Evolutionary conservation across 2,113 vertebrate genomes (phyloP).

Genomic region (Xiphias gladius): DNA sequence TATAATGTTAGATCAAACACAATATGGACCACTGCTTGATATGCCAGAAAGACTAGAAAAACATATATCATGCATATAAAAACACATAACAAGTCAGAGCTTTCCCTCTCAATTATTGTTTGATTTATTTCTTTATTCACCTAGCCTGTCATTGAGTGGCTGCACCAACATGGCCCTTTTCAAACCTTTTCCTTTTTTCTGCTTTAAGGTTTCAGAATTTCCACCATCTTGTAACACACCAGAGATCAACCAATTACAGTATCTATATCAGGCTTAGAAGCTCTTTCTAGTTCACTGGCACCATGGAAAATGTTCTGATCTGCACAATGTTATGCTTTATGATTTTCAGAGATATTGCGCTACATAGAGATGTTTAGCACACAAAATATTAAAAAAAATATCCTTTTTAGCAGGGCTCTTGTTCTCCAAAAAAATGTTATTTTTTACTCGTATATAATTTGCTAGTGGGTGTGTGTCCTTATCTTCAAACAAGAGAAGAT

Average conservation of each 20-base stretch:
- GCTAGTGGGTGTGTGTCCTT: conserved; percentile 38
- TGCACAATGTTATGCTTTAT: conserved; percentile 25
- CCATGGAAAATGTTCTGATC: conserved; percentile 47
- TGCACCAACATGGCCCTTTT: conserved; percentile 17
- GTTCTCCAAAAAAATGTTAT: neutral
- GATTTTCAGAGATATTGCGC: conserved; percentile 44
- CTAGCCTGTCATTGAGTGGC: conserved; percentile 25
- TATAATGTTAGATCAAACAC: neutral
- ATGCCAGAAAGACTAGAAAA: neutral
- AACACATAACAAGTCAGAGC: neutral
- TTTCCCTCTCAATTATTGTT: conserved; percentile 44
- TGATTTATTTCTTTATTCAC: conserved; percentile 43
- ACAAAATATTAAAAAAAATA: conserved; percentile 1
- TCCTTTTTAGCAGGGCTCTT: conserved; percentile 19
- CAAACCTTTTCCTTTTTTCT: conserved; percentile 14
- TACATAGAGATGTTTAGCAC: neutral
- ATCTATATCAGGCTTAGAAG: conserved; percentile 39
- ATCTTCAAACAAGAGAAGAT: conserved; percentile 49
- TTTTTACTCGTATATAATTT: neutral
- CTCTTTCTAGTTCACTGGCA: conserved; percentile 36
- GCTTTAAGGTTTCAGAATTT: conserved; percentile 32
- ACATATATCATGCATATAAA: conserved; percentile 12
- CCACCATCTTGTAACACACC: conserved; percentile 44
- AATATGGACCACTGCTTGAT: conserved; percentile 13
- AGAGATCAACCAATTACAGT: conserved; percentile 64